phyloP scores from a whole-genome alignment of 2,113 vertebrate species.

The Labeo catla region DNA sequence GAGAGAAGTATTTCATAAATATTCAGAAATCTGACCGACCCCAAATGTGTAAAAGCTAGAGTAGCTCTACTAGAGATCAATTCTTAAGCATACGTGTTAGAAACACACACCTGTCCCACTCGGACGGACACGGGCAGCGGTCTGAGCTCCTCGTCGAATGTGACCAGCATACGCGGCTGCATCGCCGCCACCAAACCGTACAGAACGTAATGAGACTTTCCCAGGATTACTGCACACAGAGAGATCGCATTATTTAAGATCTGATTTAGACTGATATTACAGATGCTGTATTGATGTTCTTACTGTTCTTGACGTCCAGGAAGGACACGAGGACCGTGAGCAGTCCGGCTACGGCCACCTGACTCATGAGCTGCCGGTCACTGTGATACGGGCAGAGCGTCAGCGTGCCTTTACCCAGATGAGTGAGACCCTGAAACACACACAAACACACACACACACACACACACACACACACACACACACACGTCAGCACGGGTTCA shows the following conservation, averaged over 20 bases:
- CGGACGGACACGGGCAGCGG: slow-evolving; percentile 93
- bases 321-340: slow-evolving; percentile 96
- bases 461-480: slow-evolving; percentile 8
- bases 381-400: slow-evolving; percentile 99
- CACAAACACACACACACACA: slow-evolving; percentile 5
- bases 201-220: slow-evolving; percentile 95
- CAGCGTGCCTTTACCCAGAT: slow-evolving; percentile 96
- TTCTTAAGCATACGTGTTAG: too few species aligned
- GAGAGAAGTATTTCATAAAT: too few species aligned
- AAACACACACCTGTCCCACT: slow-evolving; percentile 88
- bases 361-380: slow-evolving; percentile 98
- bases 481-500: not conserved
- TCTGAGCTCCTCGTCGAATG: slow-evolving; percentile 93
- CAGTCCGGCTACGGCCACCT: slow-evolving; percentile 94
- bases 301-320: slow-evolving; percentile 97
- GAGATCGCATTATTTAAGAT: not conserved
- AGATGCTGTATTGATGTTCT: slow-evolving; percentile 58
- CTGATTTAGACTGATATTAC: too few species aligned
- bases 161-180: slow-evolving; percentile 99
- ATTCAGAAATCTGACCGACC: not conserved
- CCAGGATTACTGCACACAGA: slow-evolving; percentile 86
- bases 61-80: too few species aligned
- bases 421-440: slow-evolving; percentile 88
- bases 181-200: slow-evolving; percentile 97
- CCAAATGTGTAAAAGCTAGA: too few species aligned